Evolutionary conservation across 1,140 invertebrate genomes (phyloP), one percentile per base, ranked within the genome.

Genomic region (Halesus radiatus): DNA sequence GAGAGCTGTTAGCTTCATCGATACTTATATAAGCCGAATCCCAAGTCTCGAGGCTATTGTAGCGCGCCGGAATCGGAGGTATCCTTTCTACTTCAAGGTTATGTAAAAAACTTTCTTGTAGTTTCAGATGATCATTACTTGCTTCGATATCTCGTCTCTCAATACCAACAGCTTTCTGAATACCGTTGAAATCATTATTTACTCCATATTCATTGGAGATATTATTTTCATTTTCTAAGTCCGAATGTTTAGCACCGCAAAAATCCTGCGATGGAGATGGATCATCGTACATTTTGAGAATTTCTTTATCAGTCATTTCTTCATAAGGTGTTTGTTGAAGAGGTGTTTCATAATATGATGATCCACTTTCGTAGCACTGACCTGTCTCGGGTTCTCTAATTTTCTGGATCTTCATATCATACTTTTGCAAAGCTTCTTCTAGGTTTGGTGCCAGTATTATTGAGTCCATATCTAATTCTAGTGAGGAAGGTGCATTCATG

Each of bases 1-100:
- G 86, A 16, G 86, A 86, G 81, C 85, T 86, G 79, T 85, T 88
- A 76, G 85, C 87, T 68, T 90, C 89, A 77, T 90, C 89, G 54
- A 90, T 90, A 84, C 89, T 90, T 77, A 89, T 88, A 82, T 90
- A 90, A 10, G 89, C 89, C 22, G 89, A 90, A 84, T 90, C 89
- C 87, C 88, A 88, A 73, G 86, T 86, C 78, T 90, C 88, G 84
- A 85, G 87, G 84, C 86, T 88, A 52, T 68, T 77, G 29, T 68
- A 37, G 18, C 7, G 22, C 20, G 23, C 4, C 7, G 13, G 26
- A 54, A 66, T 50, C 15, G 70, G 68, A 64, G 52, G 52, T 32
- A 32, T 26, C 6, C n/a, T 18, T 15, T 74, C 70, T 56, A 68
- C 52, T 76, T 76, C 62, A 70, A 23, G 26, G 10, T 53, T 26